Conservation (phyloP, 1,140 invertebrate genomes). For the Tribolium castaneum region DNA sequence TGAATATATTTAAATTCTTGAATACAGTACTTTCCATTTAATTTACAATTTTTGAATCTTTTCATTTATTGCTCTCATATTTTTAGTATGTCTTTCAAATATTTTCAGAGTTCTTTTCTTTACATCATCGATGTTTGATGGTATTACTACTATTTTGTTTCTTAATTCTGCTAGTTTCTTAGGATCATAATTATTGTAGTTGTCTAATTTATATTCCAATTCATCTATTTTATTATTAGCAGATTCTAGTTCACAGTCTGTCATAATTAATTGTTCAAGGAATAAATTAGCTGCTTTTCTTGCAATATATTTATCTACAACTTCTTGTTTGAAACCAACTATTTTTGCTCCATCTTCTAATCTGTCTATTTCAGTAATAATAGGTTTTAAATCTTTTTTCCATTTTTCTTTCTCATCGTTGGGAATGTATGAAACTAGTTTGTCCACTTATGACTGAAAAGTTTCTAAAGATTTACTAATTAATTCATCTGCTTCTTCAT, state of each 20-base stretch:
- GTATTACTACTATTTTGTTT: no score
- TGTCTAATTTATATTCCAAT: neutral
- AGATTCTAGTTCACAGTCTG: conserved; percentile 33
- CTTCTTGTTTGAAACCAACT: conserved; percentile 42
- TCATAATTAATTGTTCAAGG: conserved; percentile 42
- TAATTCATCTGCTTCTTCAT: conserved; percentile 35
- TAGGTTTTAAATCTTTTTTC: conserved; percentile 44
- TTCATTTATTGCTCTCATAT: no score
- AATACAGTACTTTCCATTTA: no score
- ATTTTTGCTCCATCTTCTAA: conserved; percentile 43
- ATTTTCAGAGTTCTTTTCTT: no score
- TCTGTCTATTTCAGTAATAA: conserved; percentile 43
- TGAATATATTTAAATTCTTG: no score
- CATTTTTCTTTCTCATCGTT: conserved; percentile 44
- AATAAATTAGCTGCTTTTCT: conserved; percentile 42
- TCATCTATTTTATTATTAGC: conserved; percentile 43
- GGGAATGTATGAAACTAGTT: conserved; percentile 37
- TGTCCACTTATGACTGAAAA: conserved; percentile 42
- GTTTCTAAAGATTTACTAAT: conserved; percentile 45
- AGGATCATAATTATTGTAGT: no score
- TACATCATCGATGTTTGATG: no score
- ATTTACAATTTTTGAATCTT: no score
- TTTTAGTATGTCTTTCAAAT: no score
- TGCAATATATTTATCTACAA: conserved; percentile 41
- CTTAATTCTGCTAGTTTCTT: no score